Conservation (phyloP, 35 echinoderm and acorn worm species). For the Ophiothrix spiculata region DNA sequence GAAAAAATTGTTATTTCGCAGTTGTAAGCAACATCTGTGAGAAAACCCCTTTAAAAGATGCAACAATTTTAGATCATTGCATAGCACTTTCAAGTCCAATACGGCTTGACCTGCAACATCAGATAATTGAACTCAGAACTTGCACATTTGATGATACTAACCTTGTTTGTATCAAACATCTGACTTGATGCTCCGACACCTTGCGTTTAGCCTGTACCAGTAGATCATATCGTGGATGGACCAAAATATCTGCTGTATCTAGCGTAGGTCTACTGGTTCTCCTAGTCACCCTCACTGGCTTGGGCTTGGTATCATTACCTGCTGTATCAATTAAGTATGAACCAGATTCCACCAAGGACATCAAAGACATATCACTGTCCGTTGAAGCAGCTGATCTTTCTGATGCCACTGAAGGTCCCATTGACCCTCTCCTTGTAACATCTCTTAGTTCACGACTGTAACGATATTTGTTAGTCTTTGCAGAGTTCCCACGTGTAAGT, state of each 20-base stretch:
- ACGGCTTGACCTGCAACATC: too few relatives aligned
- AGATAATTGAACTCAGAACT: too few relatives aligned
- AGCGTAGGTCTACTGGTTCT: slow-evolving; percentile 25
- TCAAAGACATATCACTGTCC: slow-evolving; percentile 30
- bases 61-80: too few relatives aligned
- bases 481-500: slow-evolving; percentile 42
- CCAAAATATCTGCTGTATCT: slow-evolving; percentile 54
- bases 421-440: slow-evolving; percentile 54
- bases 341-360: slow-evolving; percentile 26
- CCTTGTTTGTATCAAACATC: slow-evolving; percentile 82
- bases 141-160: too few relatives aligned
- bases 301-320: background rate
- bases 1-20: too few relatives aligned
- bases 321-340: background rate
- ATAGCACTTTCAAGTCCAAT: too few relatives aligned
- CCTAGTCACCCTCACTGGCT: background rate
- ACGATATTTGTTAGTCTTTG: slow-evolving; percentile 68
- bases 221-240: slow-evolving; percentile 59
- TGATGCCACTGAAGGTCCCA: slow-evolving; percentile 10
- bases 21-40: too few relatives aligned
- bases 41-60: too few relatives aligned
- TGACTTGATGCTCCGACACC: slow-evolving; percentile 90
- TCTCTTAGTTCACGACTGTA: slow-evolving; percentile 83
- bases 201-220: slow-evolving; percentile 54
- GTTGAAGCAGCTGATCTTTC: slow-evolving; percentile 20